A percentile compares a stretch with the other conserved stretches of the same genome.
Evolutionary conservation across 2,888 invertebrate genomes (phyloP).

Genomic region (Drosophila tanythrix): DNA sequence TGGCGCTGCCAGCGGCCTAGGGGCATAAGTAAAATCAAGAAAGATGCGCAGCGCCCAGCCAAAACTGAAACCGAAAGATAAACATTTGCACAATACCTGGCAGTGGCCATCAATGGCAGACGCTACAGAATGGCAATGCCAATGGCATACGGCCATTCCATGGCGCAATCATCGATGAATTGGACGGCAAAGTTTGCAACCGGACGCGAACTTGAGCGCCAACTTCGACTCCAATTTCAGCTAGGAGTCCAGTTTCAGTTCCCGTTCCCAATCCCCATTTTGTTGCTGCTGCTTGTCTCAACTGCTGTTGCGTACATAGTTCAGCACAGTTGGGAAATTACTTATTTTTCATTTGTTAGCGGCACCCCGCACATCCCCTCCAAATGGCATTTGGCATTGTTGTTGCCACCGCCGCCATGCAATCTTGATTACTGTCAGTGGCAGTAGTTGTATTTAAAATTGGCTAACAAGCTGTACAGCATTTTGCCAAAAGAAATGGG

Average conservation of each 20-base stretch:
- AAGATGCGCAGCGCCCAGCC: slow-evolving; percentile 31
- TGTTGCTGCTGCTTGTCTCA: slow-evolving; percentile 52
- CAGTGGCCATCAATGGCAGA: slow-evolving; percentile 61
- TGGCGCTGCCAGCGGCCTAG: slow-evolving; percentile 50
- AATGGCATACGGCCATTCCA: slow-evolving; percentile 44
- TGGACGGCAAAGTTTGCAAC: slow-evolving; percentile 73
- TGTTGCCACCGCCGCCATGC: slow-evolving; percentile 69
- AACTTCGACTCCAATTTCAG: slow-evolving; percentile 35
- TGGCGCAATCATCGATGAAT: slow-evolving; percentile 78
- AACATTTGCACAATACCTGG: slow-evolving; percentile 67
- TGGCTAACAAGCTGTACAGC: slow-evolving; percentile 75
- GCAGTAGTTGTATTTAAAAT: slow-evolving; percentile 79
- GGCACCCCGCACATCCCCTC: slow-evolving; percentile 12
- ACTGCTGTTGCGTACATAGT: slow-evolving; percentile 56
- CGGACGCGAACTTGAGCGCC: slow-evolving; percentile 49
- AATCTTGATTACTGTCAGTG: slow-evolving; percentile 81
- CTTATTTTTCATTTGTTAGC: slow-evolving; percentile 79
- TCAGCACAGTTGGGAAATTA: slow-evolving; percentile 77
- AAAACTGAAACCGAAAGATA: slow-evolving; percentile 68
- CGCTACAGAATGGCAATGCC: slow-evolving; percentile 47
- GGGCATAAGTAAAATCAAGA: slow-evolving; percentile 55
- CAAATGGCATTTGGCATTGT: slow-evolving; percentile 75
- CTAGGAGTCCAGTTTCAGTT: slow-evolving; percentile 6
- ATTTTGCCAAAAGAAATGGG: slow-evolving; percentile 43
- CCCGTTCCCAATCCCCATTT: neutral